Base-by-base conservation (phyloP, 2,797 vertebrate species). In the Apogon hyalosoma region DNA sequence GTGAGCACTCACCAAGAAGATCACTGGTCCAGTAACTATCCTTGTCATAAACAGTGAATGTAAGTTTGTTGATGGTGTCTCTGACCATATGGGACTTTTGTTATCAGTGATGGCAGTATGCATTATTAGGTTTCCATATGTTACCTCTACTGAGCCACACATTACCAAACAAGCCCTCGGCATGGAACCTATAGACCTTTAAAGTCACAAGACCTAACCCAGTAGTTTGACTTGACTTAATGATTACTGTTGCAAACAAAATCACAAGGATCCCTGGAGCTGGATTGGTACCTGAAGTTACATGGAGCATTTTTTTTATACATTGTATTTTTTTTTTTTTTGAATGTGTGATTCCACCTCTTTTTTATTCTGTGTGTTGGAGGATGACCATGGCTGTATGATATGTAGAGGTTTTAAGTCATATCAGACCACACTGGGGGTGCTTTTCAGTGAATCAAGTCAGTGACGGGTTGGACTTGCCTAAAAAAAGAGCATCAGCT, bases 331-430 rank as follows among this genome's bases (percentile, higher is more conserved):
- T 82, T 13, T 47, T 55, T 6, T 15, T 53, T n/a, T n/a, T n/a
- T n/a, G n/a, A 39, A 87, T 77, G 70, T 87, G 85, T 12, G 13
- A 52, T 75, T 84, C 67, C n/a, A 80, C 67, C 19, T 77, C 80
- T 31, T 11, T 8, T 80, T 84, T 41, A 87, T 0, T 21, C 82
- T 69, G 0, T 0, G 21, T 0, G 0, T 28, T 15, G 79, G 73
- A 14, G 0, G 8, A n/a, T 84, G 82, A 41, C 0, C 9, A 0
- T 13, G 75, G 48, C 39, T 82, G 57, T 16, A 82, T 41, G 50
- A 36, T 66, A 75, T 86, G 81, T 49, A 88, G 42, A 1, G 87
- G 73, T 6, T 58, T 75, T 7, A 86, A 0, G 8, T 49, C 76
- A 76, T 87, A 87, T 14, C 0, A 13, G 21, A n/a, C n/a, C n/a